Evolutionary conservation across 2,113 vertebrate genomes (phyloP), one percentile per base, ranked within the genome.

Genomic region (Rissa tridactyla): DNA sequence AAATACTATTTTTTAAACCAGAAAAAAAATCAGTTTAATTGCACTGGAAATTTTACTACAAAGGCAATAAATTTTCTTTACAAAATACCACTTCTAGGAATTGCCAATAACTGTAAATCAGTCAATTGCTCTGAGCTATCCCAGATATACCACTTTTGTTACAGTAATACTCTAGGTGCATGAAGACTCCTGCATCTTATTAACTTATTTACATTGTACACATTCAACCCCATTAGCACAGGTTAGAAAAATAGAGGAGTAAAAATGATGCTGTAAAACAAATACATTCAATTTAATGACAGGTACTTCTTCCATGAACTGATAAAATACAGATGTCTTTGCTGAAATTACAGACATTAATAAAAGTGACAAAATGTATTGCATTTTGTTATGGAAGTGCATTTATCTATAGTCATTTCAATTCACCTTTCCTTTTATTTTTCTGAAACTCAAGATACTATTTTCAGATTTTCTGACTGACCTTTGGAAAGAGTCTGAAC

Each of bases 31-130:
- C 73, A 40, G 87, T 98, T 98, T 98, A 98, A 98, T 98, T 98
- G 98, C 98, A 98, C 98, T 98, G 97, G 83, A 97, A 98, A 96
- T 93, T 97, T 97, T 94, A 97, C 98, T 98, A 98, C 97, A 96
- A 93, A 97, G 91, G 95, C 93, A 96, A 83, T 90, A 75, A 8
- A 26, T 90, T 96, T 96, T 97, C 93, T 97, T 96, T 95, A 95
- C 71, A 92, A 94, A 95, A 95, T 69, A 92, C 82, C 77, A 97
- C 75, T 97, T 97, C 96, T 96, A 97, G 89, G 96, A 90, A 69
- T 79, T 86, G 85, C 95, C 92, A 91, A 58, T 95, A 96, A 92
- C 92, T 96, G 92, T 88, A 92, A 81, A 96, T 93, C 90, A 86
- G 95, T 95, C 54, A 69, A 9, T 81, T 91, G 76, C 82, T 95